phyloP scores from a whole-genome alignment of 1,140 invertebrate species.

The Calliopsis andreniformis region DNA sequence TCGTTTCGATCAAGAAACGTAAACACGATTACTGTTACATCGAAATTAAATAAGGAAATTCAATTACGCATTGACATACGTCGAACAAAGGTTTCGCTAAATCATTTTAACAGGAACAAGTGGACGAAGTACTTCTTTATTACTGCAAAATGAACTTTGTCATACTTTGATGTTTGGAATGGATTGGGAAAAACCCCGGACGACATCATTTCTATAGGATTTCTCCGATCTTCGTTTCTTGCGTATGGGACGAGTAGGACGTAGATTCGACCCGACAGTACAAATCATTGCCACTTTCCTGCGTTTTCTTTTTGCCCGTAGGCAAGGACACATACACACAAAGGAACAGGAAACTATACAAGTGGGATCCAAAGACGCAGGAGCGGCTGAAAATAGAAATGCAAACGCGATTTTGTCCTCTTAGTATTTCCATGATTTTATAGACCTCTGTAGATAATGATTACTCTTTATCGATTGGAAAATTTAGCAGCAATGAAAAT shows the following conservation, averaged over 20 bases:
- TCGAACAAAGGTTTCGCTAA: neutral
- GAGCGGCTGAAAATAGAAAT: too few relatives aligned
- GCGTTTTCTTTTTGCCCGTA: neutral
- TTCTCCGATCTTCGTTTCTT: neutral
- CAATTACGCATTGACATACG: too few relatives aligned
- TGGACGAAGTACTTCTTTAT: neutral
- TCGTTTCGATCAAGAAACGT: neutral
- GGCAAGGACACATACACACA: too few relatives aligned
- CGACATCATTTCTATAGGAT: neutral
- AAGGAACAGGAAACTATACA: slow-evolving; percentile 6
- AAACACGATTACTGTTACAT: neutral
- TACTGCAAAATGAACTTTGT: neutral
- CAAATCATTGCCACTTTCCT: neutral
- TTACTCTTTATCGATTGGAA: neutral
- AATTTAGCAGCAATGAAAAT: neutral
- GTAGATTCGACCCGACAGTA: slow-evolving; percentile 3
- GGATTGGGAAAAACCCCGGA: slow-evolving; percentile 33
- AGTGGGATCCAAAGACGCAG: neutral
- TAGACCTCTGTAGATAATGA: neutral
- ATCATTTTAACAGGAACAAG: neutral
- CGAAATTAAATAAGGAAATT: neutral
- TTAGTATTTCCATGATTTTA: neutral
- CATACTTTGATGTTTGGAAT: neutral
- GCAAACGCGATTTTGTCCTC: neutral
- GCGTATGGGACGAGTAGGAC: neutral